Conservation (phyloP, 2,888 invertebrate genomes). For the Villa cingulata region DNA sequence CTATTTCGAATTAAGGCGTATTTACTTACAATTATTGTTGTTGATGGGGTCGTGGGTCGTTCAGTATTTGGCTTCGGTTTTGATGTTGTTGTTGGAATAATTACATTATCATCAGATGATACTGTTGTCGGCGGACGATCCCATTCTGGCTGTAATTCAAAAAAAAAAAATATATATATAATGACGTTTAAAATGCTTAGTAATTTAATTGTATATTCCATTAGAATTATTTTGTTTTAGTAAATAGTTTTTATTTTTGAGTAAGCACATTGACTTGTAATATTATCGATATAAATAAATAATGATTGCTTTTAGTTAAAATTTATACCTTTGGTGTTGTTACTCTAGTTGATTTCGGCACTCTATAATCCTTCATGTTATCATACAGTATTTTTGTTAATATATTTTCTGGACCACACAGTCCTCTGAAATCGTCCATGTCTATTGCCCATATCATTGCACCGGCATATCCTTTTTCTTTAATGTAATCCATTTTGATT, state of each 20-base stretch:
- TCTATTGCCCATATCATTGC: constrained; percentile 84
- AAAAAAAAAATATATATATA: background rate
- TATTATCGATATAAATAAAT: no score
- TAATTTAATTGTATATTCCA: no score
- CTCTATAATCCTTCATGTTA: constrained; percentile 55
- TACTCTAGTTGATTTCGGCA: constrained; percentile 50
- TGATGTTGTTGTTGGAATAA: constrained; percentile 14
- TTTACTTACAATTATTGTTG: background rate
- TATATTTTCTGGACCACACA: constrained; percentile 65
- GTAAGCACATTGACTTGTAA: no score
- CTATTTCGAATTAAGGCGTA: no score
- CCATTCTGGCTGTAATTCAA: constrained; percentile 57
- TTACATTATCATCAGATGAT: constrained; percentile 35
- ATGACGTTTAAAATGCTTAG: no score
- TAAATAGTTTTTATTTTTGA: background rate
- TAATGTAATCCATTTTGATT: constrained; percentile 83
- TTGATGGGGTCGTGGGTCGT: constrained; percentile 18
- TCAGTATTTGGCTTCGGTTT: constrained; percentile 18
- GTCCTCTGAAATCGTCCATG: constrained; percentile 78
- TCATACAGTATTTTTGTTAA: constrained; percentile 58
- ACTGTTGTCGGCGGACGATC: constrained; percentile 60
- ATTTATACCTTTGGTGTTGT: constrained; percentile 54
- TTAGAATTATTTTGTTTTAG: no score
- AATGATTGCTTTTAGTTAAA: no score
- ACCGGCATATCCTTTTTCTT: constrained; percentile 66